These are phyloP conservation scores for Leucoma salicis DNA, from an alignment of 2,888 invertebrate genomes.

Conservation along the genomic window DNA sequence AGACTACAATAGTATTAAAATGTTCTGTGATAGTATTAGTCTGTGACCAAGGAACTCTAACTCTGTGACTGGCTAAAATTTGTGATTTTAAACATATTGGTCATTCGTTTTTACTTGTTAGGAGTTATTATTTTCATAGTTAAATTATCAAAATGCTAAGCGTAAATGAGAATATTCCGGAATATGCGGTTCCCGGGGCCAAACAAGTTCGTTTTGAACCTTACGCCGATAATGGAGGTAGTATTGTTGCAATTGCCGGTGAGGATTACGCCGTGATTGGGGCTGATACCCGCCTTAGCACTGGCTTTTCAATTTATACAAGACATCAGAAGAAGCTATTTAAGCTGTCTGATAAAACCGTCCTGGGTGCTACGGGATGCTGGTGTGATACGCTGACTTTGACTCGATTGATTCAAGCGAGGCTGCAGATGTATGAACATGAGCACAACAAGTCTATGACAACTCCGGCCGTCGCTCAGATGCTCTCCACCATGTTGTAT, in stretches of 20 bases:
- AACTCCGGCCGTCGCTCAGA: constrained; percentile 96
- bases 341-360: constrained; percentile 89
- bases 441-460: constrained; percentile 96
- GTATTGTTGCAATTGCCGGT: constrained; percentile 97
- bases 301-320: constrained; percentile 95
- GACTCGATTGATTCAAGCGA: constrained; percentile 90
- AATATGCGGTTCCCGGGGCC: constrained; percentile 77
- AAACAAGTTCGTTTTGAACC: constrained; percentile 78
- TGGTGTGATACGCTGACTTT: constrained; percentile 98
- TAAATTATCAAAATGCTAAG: constrained; percentile 66
- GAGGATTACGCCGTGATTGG: constrained; percentile 97
- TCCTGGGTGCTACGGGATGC: constrained; percentile 97
- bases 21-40: no score
- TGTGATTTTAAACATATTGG: no score
- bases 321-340: constrained; percentile 95
- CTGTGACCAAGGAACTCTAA: no score
- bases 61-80: no score
- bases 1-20: no score
- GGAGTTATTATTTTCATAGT: no score
- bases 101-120: no score
- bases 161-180: constrained; percentile 63
- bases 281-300: constrained; percentile 95
- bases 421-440: constrained; percentile 97
- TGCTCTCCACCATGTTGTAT: constrained; percentile 97
- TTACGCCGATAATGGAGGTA: constrained; percentile 86